A percentile compares a stretch with the other conserved stretches of the same genome.
Conservation (phyloP, 53 echinoderm and acorn worm species). For the Mesocentrotus franciscanus region DNA sequence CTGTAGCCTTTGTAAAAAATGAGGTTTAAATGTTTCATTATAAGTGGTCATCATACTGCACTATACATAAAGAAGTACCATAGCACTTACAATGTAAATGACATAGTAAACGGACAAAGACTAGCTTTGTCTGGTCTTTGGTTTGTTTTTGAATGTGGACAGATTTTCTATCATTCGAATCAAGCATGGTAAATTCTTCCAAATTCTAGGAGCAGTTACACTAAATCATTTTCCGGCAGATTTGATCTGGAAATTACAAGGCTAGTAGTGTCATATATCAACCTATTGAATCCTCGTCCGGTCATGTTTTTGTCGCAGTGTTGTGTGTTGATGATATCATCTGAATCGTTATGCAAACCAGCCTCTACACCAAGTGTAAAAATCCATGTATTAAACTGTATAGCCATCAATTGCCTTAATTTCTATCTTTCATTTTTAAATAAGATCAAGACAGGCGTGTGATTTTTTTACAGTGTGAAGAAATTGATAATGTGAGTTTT, state of each 20-base stretch:
- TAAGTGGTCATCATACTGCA: background rate
- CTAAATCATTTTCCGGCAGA: no score
- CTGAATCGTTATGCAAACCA: slow-evolving; percentile 8
- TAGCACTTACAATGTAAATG: no score
- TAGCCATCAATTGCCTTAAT: slow-evolving; percentile 55
- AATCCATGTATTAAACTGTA: background rate
- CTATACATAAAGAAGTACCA: no score
- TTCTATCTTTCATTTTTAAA: slow-evolving; percentile 59
- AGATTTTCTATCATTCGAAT: no score
- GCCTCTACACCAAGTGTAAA: background rate
- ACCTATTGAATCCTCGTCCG: background rate
- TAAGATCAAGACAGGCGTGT: background rate
- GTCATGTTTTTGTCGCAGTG: background rate
- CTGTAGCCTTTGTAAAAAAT: background rate
- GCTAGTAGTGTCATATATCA: no score
- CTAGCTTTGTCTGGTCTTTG: no score
- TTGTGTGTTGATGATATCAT: background rate
- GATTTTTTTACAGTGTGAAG: background rate
- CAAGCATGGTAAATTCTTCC: background rate
- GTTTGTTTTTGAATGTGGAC: no score
- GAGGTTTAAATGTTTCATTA: background rate
- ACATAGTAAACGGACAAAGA: no score
- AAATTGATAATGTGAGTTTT: background rate
- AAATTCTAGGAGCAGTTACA: background rate
- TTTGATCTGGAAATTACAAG: no score